Evolutionary conservation across 2,113 vertebrate genomes (phyloP).

Genomic region (Aegotheles bennettii): DNA sequence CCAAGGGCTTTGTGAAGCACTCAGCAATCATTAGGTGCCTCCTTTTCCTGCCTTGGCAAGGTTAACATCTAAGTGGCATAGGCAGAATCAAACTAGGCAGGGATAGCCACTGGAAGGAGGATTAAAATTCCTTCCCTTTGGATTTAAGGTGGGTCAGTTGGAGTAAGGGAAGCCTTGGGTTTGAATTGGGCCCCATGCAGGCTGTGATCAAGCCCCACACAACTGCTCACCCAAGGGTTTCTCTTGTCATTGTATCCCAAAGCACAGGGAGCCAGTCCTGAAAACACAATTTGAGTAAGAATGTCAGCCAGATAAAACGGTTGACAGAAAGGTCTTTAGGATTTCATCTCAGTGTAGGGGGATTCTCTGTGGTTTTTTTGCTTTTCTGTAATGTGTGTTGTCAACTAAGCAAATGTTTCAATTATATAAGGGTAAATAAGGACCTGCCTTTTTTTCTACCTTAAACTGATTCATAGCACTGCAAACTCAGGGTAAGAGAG

Average conservation of each 20-base stretch:
- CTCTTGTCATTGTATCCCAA: not conserved
- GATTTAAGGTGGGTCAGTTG: not conserved
- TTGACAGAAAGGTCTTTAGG: not conserved
- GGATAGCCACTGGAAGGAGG: not conserved
- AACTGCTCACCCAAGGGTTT: not conserved
- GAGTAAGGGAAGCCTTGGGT: not conserved
- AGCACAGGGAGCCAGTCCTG: not conserved
- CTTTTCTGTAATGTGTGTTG: not conserved
- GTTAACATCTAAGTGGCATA: not conserved
- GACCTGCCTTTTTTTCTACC: not conserved
- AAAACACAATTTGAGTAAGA: not conserved
- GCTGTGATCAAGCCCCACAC: fast-evolving
- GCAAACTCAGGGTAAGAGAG: not conserved
- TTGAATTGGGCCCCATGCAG: not conserved
- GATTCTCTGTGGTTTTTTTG: not conserved
- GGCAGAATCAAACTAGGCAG: not conserved
- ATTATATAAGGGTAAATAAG: not conserved
- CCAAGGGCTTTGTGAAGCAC: not conserved
- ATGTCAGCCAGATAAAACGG: fast-evolving
- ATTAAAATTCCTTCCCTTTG: not conserved
- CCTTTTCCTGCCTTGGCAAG: not conserved
- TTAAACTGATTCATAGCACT: not conserved
- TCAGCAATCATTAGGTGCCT: not conserved
- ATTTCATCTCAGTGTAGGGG: not conserved
- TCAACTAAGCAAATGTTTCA: not conserved